Conservation (phyloP, 2,888 invertebrate species). For the Pachycephus smyrnensis region DNA sequence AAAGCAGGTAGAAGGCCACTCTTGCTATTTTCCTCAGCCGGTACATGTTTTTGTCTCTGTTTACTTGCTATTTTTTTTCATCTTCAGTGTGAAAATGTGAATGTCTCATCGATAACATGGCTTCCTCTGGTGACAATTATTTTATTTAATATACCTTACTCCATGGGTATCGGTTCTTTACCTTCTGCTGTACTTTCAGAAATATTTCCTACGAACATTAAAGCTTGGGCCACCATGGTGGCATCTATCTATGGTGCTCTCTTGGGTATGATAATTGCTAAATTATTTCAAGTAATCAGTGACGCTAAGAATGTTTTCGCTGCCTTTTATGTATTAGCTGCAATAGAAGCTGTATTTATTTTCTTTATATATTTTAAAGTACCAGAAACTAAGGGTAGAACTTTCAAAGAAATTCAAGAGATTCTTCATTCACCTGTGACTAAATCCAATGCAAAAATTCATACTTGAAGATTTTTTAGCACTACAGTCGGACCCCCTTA, state of each 20-base stretch:
- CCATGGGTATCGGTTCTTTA: slow-evolving; percentile 27
- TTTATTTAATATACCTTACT: slow-evolving; percentile 4
- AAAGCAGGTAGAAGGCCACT: slow-evolving; percentile 31
- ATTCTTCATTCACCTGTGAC: background rate
- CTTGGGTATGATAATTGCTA: slow-evolving; percentile 15
- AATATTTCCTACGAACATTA: slow-evolving; percentile 32
- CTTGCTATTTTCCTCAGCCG: slow-evolving; percentile 17
- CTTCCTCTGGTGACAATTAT: slow-evolving; percentile 20
- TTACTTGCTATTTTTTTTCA: slow-evolving; percentile 18
- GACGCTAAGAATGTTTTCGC: slow-evolving; percentile 17
- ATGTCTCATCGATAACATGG: background rate
- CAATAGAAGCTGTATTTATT: slow-evolving; percentile 1
- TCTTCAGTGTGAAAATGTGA: background rate
- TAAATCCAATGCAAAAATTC: too few species aligned
- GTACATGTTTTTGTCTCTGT: slow-evolving; percentile 10
- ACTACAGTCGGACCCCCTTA: too few species aligned
- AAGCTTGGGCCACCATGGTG: slow-evolving; percentile 30
- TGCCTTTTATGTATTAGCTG: slow-evolving; percentile 29
- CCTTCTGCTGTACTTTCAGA: slow-evolving; percentile 32
- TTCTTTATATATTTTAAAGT: slow-evolving; percentile 19
- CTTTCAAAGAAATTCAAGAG: slow-evolving; percentile 35
- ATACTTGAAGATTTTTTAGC: too few species aligned
- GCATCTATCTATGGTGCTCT: slow-evolving; percentile 24
- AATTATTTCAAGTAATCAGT: slow-evolving; percentile 20
- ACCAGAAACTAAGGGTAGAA: slow-evolving; percentile 38